phyloP scores from a whole-genome alignment of 2,113 vertebrate genomes.

The Pteruthius melanotis region DNA sequence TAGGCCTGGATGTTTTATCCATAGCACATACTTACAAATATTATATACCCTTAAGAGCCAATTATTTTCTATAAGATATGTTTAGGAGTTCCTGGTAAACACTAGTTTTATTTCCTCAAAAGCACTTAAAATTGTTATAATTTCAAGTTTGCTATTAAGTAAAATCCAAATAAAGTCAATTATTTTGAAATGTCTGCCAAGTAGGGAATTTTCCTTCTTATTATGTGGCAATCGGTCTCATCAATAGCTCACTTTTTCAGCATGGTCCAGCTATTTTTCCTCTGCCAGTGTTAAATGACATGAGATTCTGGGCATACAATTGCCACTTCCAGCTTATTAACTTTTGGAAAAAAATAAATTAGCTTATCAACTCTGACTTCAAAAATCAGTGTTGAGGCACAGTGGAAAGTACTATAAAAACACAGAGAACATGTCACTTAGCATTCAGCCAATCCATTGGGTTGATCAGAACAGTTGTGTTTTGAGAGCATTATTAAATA shows the following conservation, averaged over 20 bases:
- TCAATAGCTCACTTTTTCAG: neutral
- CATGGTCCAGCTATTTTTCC: neutral
- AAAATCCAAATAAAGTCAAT: neutral
- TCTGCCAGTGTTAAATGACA: neutral
- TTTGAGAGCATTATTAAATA: neutral
- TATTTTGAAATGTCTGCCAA: neutral
- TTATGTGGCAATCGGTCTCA: neutral
- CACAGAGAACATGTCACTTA: neutral
- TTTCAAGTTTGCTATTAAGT: neutral
- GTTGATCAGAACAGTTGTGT: neutral
- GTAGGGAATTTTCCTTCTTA: neutral
- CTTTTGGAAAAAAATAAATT: neutral
- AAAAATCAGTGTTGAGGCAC: neutral
- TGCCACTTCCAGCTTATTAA: neutral
- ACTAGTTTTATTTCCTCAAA: neutral
- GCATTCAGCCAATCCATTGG: neutral
- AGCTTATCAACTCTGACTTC: neutral
- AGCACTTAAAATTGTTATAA: neutral
- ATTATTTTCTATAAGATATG: neutral
- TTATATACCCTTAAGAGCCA: neutral
- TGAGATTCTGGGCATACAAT: neutral
- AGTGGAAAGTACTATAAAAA: neutral
- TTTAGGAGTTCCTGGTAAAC: neutral
- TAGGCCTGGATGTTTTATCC: neutral
- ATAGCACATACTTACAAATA: neutral